Evolutionary conservation across 2,113 vertebrate species (phyloP), one percentile per base, ranked within the genome.

Genomic region (Erpornis zantholeuca): DNA sequence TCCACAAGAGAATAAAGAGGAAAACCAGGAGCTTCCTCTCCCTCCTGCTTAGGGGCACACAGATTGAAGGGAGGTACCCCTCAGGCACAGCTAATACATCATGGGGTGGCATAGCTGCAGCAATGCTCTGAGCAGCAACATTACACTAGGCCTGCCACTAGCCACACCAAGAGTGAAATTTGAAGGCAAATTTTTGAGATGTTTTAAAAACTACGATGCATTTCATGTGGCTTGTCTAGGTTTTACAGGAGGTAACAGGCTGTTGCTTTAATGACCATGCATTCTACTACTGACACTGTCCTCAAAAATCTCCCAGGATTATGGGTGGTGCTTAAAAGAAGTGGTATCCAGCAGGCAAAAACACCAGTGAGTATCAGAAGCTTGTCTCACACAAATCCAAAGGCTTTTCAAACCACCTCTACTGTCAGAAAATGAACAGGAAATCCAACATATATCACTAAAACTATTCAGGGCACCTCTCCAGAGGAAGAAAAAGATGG

Each of bases 161-260:
- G 15, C 38, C 31, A 24, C 27, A 33, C 6, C 8, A 27, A 84
- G 8, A 49, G 10, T 40, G 53, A 86, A 60, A 82, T 53, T 0
- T 52, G 25, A 76, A 88, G 72, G 29, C 2, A 76, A 42, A 29
- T 64, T 88, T 72, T 25, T 56, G 53, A 69, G 49, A 12, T 33
- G 27, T 59, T 38, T 68, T 68, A 35, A 40, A 4, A 44, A 38
- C 22, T 25, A n/a, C 0, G 0, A 21, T 49, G 31, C n/a, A 33
- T 69, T 86, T 77, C 47, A 33, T 3, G 1, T 16, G 10, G 31
- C 3, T 84, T 72, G 19, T 9, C n/a, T 19, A 9, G 12, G 5
- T 73, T 76, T 81, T 69, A 42, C 47, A 16, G 17, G n/a, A 80
- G 4, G 18, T 53, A 49, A 38, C 2, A 13, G 27, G 7, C 24